Conservation (phyloP, 2,113 vertebrate species). For the Setophaga petechia region DNA sequence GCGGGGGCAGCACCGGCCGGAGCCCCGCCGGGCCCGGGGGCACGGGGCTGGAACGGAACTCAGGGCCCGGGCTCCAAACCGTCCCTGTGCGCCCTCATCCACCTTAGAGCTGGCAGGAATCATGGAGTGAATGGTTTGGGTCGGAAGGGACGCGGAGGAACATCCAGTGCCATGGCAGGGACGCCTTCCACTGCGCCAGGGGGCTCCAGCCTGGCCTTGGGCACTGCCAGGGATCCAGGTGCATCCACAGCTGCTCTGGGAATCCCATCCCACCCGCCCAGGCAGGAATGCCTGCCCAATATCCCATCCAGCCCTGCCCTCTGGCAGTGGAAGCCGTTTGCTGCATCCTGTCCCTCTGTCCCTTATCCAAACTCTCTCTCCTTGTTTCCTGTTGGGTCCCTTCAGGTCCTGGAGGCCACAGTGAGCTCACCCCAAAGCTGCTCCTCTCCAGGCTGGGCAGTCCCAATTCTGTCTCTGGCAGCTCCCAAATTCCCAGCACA, state of each 20-base stretch:
- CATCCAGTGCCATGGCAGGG: neutral
- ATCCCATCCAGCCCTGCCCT: accelerated
- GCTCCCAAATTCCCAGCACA: neutral
- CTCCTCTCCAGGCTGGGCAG: neutral
- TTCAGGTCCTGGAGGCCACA: neutral
- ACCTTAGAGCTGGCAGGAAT: accelerated
- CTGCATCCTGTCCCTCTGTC: neutral
- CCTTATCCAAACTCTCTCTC: neutral
- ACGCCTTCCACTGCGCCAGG: neutral
- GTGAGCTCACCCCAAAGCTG: neutral
- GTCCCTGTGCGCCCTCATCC: too few relatives aligned
- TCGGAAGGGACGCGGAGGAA: accelerated
- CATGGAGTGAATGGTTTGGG: accelerated
- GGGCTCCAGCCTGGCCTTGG: neutral
- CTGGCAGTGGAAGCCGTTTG: neutral
- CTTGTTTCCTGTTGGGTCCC: neutral
- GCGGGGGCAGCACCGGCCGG: neutral
- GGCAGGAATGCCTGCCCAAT: neutral
- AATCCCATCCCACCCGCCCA: neutral
- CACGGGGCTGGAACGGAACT: neutral
- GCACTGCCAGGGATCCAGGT: neutral
- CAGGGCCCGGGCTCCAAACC: too few relatives aligned
- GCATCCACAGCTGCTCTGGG: neutral
- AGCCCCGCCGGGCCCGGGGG: neutral
- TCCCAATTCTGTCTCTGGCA: neutral